Conservation (phyloP, 1,140 invertebrate species). For the Stegodyphus mimosarum region DNA sequence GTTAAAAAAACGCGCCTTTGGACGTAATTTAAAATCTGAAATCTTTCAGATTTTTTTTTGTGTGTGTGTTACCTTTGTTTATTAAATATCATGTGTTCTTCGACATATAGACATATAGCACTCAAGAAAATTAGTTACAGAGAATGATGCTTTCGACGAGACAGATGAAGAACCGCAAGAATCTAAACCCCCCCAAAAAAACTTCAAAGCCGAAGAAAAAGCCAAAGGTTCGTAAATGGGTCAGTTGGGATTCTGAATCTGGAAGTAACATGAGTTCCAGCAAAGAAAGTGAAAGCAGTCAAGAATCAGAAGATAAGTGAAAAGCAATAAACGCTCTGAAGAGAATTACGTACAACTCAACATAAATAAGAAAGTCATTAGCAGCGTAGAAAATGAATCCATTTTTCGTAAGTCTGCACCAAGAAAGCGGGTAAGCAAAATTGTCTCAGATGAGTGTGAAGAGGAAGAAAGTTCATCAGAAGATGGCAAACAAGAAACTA, state of each 20-base stretch:
- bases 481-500: constrained; percentile 68
- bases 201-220: constrained; percentile 28
- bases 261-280: constrained; percentile 14
- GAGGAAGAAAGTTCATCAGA: constrained; percentile 62
- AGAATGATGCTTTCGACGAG: too few species aligned
- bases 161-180: too few species aligned
- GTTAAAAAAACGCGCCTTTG: too few species aligned
- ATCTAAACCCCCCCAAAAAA: too few species aligned
- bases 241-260: constrained; percentile 22
- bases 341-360: constrained; percentile 9
- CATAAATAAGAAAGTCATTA: constrained; percentile 44
- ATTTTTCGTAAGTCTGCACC: not conserved
- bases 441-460: constrained; percentile 76
- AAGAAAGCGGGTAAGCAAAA: constrained; percentile 63
- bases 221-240: constrained; percentile 19
- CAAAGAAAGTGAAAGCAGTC: constrained; percentile 7
- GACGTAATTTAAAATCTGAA: too few species aligned
- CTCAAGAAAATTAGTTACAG: too few species aligned
- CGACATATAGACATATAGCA: too few species aligned
- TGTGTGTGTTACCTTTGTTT: too few species aligned
- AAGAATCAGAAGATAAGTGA: constrained; percentile 37
- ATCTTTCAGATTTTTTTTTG: too few species aligned
- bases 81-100: too few species aligned
- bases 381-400: constrained; percentile 35
- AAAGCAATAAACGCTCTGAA: constrained; percentile 27